Conservation (phyloP, 1,140 invertebrate genomes). For the Hydropsyche tenuis region DNA sequence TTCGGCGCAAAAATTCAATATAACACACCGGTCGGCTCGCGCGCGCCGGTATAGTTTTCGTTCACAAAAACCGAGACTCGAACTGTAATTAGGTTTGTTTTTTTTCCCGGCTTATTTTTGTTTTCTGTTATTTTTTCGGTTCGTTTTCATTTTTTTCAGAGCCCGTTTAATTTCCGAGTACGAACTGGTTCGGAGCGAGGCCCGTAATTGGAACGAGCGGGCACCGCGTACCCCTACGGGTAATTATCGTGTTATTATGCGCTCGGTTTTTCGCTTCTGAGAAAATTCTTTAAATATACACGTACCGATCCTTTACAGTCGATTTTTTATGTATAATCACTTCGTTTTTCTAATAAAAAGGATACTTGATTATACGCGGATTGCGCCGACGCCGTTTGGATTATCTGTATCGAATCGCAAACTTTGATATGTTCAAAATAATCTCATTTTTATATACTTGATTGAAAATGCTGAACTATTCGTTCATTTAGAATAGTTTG, state of each 20-base stretch:
- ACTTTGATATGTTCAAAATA: too few relatives aligned
- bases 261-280: constrained; percentile 10
- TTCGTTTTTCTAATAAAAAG: constrained; percentile 3
- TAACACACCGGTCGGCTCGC: neutral
- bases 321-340: neutral
- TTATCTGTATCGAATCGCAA: too few relatives aligned
- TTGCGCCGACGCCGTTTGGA: too few relatives aligned
- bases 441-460: constrained; percentile 8
- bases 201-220: constrained; percentile 14
- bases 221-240: neutral
- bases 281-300: neutral
- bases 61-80: neutral
- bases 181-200: constrained; percentile 14
- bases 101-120: too few relatives aligned
- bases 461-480: too few relatives aligned
- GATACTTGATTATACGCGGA: too few relatives aligned
- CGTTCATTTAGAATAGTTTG: too few relatives aligned
- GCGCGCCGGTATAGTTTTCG: neutral
- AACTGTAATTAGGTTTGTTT: constrained; percentile 5
- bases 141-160: too few relatives aligned
- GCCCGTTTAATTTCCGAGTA: neutral
- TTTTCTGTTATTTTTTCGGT: too few relatives aligned
- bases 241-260: constrained; percentile 26
- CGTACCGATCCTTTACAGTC: too few relatives aligned
- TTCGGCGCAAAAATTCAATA: constrained; percentile 13